Evolutionary conservation across 1,140 invertebrate species (phyloP).

Genomic region (Dolichoris vasculosae): DNA sequence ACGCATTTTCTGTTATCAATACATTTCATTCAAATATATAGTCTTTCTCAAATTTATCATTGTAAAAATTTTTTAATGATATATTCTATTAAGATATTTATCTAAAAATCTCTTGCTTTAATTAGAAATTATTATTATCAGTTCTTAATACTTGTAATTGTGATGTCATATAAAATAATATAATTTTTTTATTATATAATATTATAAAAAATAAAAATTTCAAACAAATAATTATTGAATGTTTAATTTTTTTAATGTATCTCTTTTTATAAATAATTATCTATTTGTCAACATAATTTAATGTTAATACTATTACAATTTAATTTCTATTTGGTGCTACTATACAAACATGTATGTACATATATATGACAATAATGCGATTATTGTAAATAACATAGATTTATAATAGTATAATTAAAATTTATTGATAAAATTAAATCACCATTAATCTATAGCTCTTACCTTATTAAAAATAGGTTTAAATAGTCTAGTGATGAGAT

Average conservation of each 20-base stretch:
- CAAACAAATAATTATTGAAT: neutral
- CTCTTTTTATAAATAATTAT: too few species aligned
- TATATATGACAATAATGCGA: conserved; percentile 37
- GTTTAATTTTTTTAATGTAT: neutral
- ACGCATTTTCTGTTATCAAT: conserved; percentile 41
- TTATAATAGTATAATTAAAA: conserved; percentile 42
- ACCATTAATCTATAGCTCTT: conserved; percentile 40
- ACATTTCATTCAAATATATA: conserved; percentile 26
- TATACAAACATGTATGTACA: conserved; percentile 4
- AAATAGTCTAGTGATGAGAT: conserved; percentile 26
- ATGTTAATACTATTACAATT: conserved; percentile 18
- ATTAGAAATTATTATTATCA: conserved; percentile 22
- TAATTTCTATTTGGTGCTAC: conserved; percentile 43
- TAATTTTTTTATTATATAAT: neutral
- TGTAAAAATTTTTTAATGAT: conserved; percentile 52
- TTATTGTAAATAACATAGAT: conserved; percentile 50
- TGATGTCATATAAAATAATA: conserved; percentile 1
- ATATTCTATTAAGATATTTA: conserved; percentile 36
- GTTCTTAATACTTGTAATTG: neutral
- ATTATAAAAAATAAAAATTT: neutral
- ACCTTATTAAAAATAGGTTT: conserved; percentile 42
- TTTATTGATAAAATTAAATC: conserved; percentile 45
- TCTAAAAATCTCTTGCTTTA: conserved; percentile 20
- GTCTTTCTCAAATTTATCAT: conserved; percentile 33
- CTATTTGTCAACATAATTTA: conserved; percentile 16